These are phyloP conservation scores for Prosapia bicincta DNA, from an alignment of 2,888 invertebrate genomes.

Conservation along the genomic window DNA sequence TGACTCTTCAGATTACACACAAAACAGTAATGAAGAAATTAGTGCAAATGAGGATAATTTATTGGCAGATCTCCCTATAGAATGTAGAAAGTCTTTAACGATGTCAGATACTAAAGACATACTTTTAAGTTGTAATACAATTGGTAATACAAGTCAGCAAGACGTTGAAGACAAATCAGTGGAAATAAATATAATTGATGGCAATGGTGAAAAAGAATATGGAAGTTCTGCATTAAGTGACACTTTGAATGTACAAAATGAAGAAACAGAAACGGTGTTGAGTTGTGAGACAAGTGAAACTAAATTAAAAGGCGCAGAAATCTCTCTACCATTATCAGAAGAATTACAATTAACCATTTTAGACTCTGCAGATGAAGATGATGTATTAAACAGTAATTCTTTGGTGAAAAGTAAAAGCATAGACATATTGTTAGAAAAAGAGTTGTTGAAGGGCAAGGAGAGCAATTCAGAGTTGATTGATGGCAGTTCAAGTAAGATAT, in stretches of 20 bases:
- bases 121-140: not conserved
- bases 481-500: too few relatives aligned
- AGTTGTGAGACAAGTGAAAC: too few relatives aligned
- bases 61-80: too few relatives aligned
- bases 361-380: not conserved
- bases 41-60: too few relatives aligned
- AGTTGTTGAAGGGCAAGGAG: not conserved
- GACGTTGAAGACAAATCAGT: not conserved
- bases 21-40: too few relatives aligned
- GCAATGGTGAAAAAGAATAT: not conserved
- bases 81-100: too few relatives aligned
- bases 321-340: too few relatives aligned
- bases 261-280: too few relatives aligned
- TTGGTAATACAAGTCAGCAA: not conserved
- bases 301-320: too few relatives aligned
- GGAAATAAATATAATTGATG: not conserved
- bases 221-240: not conserved
- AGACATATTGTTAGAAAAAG: not conserved
- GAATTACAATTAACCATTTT: not conserved
- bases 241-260: too few relatives aligned
- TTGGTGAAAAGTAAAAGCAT: not conserved
- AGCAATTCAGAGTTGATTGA: too few relatives aligned
- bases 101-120: not conserved
- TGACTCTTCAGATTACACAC: too few relatives aligned
- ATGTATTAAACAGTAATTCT: not conserved